Evolutionary conservation across 2,113 vertebrate genomes (phyloP).

Genomic region (Tricholaema leucomelas): DNA sequence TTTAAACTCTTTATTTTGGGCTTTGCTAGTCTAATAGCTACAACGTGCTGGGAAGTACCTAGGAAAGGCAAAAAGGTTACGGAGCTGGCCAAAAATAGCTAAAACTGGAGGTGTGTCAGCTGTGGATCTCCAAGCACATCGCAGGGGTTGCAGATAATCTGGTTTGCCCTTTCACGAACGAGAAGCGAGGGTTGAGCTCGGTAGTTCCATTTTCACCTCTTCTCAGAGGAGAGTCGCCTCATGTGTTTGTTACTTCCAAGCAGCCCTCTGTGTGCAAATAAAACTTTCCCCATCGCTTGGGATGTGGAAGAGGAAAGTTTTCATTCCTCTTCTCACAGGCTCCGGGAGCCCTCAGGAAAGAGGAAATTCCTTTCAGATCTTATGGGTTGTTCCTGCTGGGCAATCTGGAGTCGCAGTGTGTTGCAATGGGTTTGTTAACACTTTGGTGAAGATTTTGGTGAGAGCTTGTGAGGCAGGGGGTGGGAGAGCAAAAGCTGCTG

Average conservation of each 20-base stretch:
- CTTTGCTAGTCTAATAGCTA: conserved; percentile 39
- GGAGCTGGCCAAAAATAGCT: background rate
- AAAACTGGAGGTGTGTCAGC: conserved; percentile 2
- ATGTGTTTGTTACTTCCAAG: fast-evolving
- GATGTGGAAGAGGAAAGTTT: background rate
- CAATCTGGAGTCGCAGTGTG: conserved; percentile 4
- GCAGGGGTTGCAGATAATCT: background rate
- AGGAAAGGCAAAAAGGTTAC: conserved; percentile 44
- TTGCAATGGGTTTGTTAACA: background rate
- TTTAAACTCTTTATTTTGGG: conserved; percentile 21
- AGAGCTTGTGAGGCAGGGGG: background rate
- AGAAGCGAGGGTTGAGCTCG: background rate
- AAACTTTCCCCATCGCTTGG: background rate
- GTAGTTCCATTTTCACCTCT: background rate
- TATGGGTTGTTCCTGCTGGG: conserved; percentile 17
- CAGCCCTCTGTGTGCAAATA: background rate
- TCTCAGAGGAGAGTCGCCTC: background rate
- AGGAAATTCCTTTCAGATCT: conserved; percentile 48
- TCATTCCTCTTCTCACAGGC: background rate
- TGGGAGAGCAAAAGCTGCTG: background rate
- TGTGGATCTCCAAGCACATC: background rate
- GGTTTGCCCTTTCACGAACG: fast-evolving
- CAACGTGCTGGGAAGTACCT: conserved; percentile 56
- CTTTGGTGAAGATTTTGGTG: background rate
- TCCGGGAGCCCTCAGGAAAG: conserved; percentile 19